A percentile compares a stretch with the other conserved stretches of the same genome.
Conservation (phyloP, 1,140 invertebrate species). For the Brachionus angularis region DNA sequence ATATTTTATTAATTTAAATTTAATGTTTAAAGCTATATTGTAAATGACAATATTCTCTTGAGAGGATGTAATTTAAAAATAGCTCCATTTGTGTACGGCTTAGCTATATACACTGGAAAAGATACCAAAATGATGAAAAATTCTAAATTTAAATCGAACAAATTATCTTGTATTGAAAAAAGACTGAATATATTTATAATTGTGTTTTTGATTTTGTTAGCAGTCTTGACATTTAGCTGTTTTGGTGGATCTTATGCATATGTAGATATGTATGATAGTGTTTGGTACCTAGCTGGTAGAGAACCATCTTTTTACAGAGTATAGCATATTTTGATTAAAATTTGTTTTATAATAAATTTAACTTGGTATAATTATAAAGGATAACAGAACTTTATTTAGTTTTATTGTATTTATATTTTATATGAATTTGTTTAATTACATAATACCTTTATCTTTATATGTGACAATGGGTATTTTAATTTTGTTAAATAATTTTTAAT, state of each 20-base stretch:
- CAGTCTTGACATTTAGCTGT: conserved; percentile 33
- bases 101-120: conserved; percentile 75
- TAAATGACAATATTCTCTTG: conserved; percentile 85
- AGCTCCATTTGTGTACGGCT: conserved; percentile 84
- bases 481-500: background rate
- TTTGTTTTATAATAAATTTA: background rate
- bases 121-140: conserved; percentile 79
- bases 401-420: conserved; percentile 21
- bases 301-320: conserved; percentile 4
- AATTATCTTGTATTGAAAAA: conserved; percentile 44
- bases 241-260: conserved; percentile 25
- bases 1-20: background rate
- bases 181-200: conserved; percentile 43
- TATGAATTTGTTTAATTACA: conserved; percentile 31
- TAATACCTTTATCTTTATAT: conserved; percentile 34
- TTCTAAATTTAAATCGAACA: conserved; percentile 56
- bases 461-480: conserved; percentile 35
- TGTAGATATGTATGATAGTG: conserved; percentile 9
- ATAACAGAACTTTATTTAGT: conserved; percentile 19
- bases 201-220: conserved; percentile 30
- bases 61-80: conserved; percentile 91
- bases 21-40: conserved; percentile 74
- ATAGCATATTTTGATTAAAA: background rate
- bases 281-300: conserved; percentile 26
- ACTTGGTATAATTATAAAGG: background rate